phyloP scores from a whole-genome alignment of 2,888 invertebrate species.

The Hesperia comma region DNA sequence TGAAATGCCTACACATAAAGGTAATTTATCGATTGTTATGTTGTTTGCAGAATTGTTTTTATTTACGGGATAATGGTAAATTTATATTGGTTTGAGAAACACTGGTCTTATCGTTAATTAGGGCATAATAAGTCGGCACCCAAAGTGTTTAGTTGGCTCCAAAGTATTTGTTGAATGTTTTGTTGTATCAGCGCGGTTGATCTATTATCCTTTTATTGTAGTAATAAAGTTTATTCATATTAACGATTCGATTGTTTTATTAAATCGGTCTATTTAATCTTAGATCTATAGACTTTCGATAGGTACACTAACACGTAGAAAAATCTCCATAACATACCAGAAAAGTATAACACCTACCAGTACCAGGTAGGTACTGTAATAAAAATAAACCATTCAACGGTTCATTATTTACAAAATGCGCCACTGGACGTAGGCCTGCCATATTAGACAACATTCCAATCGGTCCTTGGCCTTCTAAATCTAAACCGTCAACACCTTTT shows the following conservation, averaged over 20 bases:
- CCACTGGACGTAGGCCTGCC: no score
- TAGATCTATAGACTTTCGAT: no score
- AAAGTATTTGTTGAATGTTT: conserved; percentile 82
- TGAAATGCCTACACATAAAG: conserved; percentile 9
- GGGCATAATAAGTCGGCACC: conserved; percentile 78
- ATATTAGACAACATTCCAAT: no score
- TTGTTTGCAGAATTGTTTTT: conserved; percentile 39
- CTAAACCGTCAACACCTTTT: no score
- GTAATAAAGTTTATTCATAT: conserved; percentile 83
- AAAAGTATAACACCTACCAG: no score
- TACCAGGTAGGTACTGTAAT: no score
- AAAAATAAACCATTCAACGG: no score
- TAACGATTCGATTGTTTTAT: conserved; percentile 54
- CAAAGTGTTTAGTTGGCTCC: conserved; percentile 80
- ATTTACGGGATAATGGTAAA: conserved; percentile 34
- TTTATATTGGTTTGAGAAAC: conserved; percentile 73
- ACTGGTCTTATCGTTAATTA: conserved; percentile 72
- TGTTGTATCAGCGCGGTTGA: conserved; percentile 74
- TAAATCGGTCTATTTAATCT: no score
- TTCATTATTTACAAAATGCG: no score
- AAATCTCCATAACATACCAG: no score
- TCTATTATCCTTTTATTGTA: conserved; percentile 80
- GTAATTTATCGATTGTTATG: conserved; percentile 3
- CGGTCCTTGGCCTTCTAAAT: no score
- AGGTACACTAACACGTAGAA: no score